phyloP scores from a whole-genome alignment of 2,797 vertebrate species.

The Spheniscus humboldti region DNA sequence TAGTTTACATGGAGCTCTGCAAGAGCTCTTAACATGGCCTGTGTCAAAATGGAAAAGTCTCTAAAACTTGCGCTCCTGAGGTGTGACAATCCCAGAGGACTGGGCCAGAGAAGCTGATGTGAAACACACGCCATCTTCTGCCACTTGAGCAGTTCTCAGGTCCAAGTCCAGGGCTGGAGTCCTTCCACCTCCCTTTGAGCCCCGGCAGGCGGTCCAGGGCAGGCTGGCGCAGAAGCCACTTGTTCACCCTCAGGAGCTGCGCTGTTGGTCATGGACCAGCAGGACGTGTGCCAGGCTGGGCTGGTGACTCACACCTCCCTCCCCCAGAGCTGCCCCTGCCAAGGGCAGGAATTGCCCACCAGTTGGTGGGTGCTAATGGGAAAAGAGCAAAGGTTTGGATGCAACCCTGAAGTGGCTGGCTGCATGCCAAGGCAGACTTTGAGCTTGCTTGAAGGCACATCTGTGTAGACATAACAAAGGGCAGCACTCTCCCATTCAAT shows the following conservation, averaged over 20 bases:
- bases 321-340: background rate
- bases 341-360: background rate
- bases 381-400: background rate
- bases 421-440: background rate
- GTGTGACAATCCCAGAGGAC: background rate
- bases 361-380: fast-evolving
- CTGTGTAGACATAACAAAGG: background rate
- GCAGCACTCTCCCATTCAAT: background rate
- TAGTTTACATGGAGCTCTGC: background rate
- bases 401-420: background rate
- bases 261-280: fast-evolving
- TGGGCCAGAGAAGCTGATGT: background rate
- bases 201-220: fast-evolving
- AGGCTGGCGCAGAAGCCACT: background rate
- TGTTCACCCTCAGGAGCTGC: background rate
- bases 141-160: background rate
- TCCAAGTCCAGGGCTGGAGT: background rate
- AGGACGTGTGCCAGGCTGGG: background rate
- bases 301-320: background rate
- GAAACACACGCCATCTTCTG: background rate
- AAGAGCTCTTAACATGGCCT: background rate
- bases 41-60: background rate
- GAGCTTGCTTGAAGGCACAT: background rate
- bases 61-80: background rate
- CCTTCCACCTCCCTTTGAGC: background rate